Percentiles rank a stretch among this genome's conserved stretches.
These are phyloP conservation scores for Corydoras sp. DNA, from an alignment of 2,113 vertebrate species.

Conservation along the genomic window DNA sequence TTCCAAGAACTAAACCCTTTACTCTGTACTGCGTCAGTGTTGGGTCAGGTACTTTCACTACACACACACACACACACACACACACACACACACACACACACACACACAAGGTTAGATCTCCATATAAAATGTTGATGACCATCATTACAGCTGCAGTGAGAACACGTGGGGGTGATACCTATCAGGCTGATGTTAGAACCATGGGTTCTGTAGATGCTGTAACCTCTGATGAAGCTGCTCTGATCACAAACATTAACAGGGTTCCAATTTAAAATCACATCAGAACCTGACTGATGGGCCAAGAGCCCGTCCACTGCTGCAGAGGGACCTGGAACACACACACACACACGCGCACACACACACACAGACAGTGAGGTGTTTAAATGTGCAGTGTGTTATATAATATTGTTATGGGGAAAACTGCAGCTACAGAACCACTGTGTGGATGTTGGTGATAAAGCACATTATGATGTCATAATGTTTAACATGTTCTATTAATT, in stretches of 20 bases:
- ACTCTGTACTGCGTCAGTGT: constrained; percentile 50
- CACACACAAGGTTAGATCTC: neutral
- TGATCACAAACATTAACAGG: constrained; percentile 44
- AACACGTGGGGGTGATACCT: constrained; percentile 46
- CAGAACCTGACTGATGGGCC: constrained; percentile 45
- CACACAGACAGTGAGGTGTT: neutral
- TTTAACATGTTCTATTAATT: no score
- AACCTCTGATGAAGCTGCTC: constrained; percentile 62
- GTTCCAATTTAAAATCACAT: constrained; percentile 57
- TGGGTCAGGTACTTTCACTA: constrained; percentile 56
- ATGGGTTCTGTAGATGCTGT: constrained; percentile 59
- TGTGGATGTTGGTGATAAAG: no score
- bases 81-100: neutral
- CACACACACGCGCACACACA: constrained; percentile 14
- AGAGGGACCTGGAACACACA: constrained; percentile 50
- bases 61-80: constrained; percentile 5
- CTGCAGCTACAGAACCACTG: no score
- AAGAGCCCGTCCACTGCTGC: constrained; percentile 44
- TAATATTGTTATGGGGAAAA: no score
- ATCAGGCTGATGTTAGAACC: constrained; percentile 49
- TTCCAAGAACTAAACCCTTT: constrained; percentile 43
- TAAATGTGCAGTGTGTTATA: neutral
- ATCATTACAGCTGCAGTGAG: no score
- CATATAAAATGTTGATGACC: no score
- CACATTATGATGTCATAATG: no score